Conservation (phyloP, 2,113 vertebrate genomes). For the Coreoperca whiteheadi region DNA sequence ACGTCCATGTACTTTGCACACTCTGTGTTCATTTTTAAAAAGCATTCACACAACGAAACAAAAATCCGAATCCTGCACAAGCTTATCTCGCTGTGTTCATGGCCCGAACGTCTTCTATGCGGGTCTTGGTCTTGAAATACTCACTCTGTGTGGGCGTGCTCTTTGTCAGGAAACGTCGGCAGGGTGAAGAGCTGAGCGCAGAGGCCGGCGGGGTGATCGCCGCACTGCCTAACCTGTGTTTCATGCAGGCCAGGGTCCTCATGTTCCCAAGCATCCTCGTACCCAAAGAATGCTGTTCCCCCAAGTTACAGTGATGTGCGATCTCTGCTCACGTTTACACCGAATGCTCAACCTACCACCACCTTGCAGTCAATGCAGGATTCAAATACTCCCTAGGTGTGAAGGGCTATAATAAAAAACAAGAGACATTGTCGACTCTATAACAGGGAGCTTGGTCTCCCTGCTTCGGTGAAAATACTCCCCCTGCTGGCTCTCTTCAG, state of each 20-base stretch:
- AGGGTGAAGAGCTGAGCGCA: conserved; percentile 88
- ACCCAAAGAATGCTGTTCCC: conserved; percentile 44
- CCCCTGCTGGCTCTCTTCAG: conserved; percentile 34
- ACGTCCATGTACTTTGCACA: background rate
- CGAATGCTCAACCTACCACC: too few relatives aligned
- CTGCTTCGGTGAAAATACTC: conserved; percentile 22
- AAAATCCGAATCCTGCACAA: background rate
- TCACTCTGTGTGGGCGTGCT: conserved; percentile 11
- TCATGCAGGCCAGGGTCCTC: conserved; percentile 93
- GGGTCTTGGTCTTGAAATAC: background rate
- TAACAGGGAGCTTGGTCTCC: background rate
- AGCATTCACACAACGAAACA: background rate
- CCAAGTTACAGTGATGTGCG: background rate
- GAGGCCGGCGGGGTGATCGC: conserved; percentile 88
- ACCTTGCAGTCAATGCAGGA: background rate
- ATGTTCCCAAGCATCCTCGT: conserved; percentile 91
- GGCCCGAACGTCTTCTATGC: background rate
- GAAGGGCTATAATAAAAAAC: background rate
- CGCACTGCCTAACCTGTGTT: conserved; percentile 90
- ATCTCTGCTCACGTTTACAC: background rate
- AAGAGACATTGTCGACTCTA: background rate
- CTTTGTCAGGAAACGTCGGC: conserved; percentile 86
- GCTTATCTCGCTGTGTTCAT: background rate
- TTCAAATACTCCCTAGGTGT: background rate
- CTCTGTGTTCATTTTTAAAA: background rate